phyloP scores from a whole-genome alignment of 92 coral and sea anemone genomes.

The Porites cylindrica region DNA sequence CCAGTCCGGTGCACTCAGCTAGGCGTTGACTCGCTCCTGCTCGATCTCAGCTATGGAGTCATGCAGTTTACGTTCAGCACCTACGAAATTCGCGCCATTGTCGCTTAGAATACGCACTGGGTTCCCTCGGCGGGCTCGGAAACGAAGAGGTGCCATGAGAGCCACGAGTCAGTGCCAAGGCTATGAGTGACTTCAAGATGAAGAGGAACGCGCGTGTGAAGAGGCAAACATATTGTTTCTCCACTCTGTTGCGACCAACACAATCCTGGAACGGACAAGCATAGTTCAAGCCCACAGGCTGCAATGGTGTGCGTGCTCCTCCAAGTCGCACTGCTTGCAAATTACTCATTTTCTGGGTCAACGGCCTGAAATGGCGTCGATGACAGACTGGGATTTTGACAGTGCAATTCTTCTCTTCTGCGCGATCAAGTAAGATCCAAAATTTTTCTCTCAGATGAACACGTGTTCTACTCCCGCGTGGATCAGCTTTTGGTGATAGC shows the following conservation, averaged over 20 bases:
- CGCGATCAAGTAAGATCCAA: constrained; percentile 55
- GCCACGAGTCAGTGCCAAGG: constrained; percentile 59
- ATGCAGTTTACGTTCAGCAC: constrained; percentile 46
- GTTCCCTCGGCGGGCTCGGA: constrained; percentile 62
- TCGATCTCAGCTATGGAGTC: constrained; percentile 35
- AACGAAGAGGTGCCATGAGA: constrained; percentile 59
- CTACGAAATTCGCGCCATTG: constrained; percentile 57
- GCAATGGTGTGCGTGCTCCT: constrained; percentile 47
- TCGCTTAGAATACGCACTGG: constrained; percentile 46
- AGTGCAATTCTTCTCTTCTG: constrained; percentile 57
- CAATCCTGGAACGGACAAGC: constrained; percentile 63
- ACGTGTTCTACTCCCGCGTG: constrained; percentile 67
- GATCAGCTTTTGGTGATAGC: constrained; percentile 45
- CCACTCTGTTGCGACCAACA: constrained; percentile 61
- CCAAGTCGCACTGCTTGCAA: constrained; percentile 52
- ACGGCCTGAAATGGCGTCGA: constrained; percentile 48
- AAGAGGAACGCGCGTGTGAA: constrained; percentile 66
- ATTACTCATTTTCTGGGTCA: constrained; percentile 55
- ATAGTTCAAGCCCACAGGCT: constrained; percentile 59
- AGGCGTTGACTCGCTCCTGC: constrained; percentile 18
- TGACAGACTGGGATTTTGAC: constrained; percentile 46
- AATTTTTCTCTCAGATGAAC: constrained; percentile 49
- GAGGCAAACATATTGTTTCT: constrained; percentile 61
- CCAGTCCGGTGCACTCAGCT: too few relatives aligned
- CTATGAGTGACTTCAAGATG: constrained; percentile 56